phyloP scores from a whole-genome alignment of 2,888 invertebrate genomes.

The Bhutanitis thaidina region DNA sequence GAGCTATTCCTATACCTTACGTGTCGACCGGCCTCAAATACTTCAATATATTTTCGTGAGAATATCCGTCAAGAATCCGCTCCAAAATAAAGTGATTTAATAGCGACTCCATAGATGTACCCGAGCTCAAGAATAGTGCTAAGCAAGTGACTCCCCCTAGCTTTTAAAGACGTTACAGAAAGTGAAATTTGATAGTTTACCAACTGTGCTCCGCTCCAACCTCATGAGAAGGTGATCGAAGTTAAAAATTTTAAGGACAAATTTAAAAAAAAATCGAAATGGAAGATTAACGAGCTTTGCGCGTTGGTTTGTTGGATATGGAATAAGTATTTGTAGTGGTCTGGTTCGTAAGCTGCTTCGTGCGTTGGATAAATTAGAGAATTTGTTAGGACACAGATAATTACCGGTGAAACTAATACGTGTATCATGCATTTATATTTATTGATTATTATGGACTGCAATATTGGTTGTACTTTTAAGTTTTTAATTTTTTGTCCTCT shows the following conservation, averaged over 20 bases:
- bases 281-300: conserved; percentile 57
- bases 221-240: conserved; percentile 74
- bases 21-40: conserved; percentile 62
- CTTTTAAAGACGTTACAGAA: conserved; percentile 42
- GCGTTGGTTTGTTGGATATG: conserved; percentile 68
- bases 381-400: conserved; percentile 61
- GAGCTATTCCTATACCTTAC: conserved; percentile 72
- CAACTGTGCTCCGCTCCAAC: conserved; percentile 47
- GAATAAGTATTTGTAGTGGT: conserved; percentile 53
- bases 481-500: conserved; percentile 14
- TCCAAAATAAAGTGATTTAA: conserved; percentile 28
- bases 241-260: conserved; percentile 59
- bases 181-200: conserved; percentile 46
- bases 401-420: conserved; percentile 31
- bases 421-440: conserved; percentile 30
- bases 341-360: conserved; percentile 23
- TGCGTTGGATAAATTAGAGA: conserved; percentile 37
- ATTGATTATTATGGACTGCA: conserved; percentile 7
- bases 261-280: conserved; percentile 43
- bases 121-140: conserved; percentile 38
- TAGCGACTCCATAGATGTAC: conserved; percentile 44
- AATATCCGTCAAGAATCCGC: conserved; percentile 41
- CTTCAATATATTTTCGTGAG: conserved; percentile 66
- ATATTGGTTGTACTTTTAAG: conserved; percentile 4
- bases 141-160: conserved; percentile 44